A percentile compares a stretch with the other conserved stretches of the same genome.
phyloP scores from a whole-genome alignment of 1,140 invertebrate species.

The Drosophila parvula region DNA sequence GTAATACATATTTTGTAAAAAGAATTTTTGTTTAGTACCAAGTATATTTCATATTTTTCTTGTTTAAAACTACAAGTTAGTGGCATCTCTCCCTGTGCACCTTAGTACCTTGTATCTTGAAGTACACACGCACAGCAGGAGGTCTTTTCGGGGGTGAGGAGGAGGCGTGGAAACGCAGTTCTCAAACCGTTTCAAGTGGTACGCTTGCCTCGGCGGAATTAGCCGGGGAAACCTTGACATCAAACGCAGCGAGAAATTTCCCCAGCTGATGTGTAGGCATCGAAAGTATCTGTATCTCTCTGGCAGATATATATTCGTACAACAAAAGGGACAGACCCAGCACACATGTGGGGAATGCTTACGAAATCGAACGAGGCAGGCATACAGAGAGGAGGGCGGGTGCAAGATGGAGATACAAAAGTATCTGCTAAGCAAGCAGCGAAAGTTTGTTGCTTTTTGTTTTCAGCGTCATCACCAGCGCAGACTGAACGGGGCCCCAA shows the following conservation, averaged over 20 bases:
- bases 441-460: constrained; percentile 63
- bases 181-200: constrained; percentile 49
- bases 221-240: constrained; percentile 71
- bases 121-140: constrained; percentile 53
- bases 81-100: not conserved
- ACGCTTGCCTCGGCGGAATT: constrained; percentile 28
- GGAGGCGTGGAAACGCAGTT: constrained; percentile 3
- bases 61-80: not conserved
- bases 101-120: constrained; percentile 9
- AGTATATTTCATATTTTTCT: not conserved
- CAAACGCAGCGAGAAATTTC: constrained; percentile 69
- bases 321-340: constrained; percentile 34
- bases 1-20: not conserved
- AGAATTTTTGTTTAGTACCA: not conserved
- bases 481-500: constrained; percentile 55
- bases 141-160: constrained; percentile 10
- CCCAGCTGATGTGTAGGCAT: constrained; percentile 60
- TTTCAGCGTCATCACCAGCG: constrained; percentile 42
- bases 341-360: constrained; percentile 46
- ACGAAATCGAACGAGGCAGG: constrained; percentile 34
- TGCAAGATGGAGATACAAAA: constrained; percentile 39
- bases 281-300: constrained; percentile 73
- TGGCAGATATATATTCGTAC: constrained; percentile 50
- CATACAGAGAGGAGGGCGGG: not conserved
- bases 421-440: constrained; percentile 51